Conservation (phyloP, 1,140 invertebrate species). For the Pollicipes pollicipes region DNA sequence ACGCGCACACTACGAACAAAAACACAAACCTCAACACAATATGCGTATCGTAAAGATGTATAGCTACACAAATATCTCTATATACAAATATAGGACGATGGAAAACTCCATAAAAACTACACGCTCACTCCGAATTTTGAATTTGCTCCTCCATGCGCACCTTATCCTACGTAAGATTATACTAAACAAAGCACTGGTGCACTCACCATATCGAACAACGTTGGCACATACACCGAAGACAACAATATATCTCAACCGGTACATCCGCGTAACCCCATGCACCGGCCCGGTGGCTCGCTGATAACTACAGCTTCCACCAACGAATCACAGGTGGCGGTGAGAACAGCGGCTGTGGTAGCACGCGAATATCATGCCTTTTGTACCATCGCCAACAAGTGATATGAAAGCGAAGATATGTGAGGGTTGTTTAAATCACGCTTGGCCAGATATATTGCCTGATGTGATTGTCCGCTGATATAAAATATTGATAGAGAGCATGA, state of each 20-base stretch:
- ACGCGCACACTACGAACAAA: background rate
- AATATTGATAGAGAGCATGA: background rate
- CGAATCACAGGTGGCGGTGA: background rate
- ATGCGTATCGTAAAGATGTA: background rate
- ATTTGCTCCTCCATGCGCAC: background rate
- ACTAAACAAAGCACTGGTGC: background rate
- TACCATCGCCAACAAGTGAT: background rate
- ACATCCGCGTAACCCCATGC: background rate
- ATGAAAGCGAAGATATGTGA: background rate
- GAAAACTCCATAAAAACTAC: slow-evolving; percentile 2
- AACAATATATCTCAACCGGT: background rate
- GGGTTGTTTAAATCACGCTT: background rate
- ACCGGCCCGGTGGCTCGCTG: too few relatives aligned
- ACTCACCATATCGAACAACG: background rate
- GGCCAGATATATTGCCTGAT: background rate
- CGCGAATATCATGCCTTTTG: background rate
- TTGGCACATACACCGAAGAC: slow-evolving; percentile 1
- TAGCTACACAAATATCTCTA: slow-evolving; percentile 1
- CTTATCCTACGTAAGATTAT: background rate
- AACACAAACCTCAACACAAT: background rate
- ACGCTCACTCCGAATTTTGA: slow-evolving; percentile 1
- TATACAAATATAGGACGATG: background rate
- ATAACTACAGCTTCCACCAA: background rate
- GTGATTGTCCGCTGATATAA: background rate
- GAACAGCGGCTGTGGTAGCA: background rate